Conservation (phyloP, 64 coral and sea anemone genomes). For the Pocillopora damicornis region DNA sequence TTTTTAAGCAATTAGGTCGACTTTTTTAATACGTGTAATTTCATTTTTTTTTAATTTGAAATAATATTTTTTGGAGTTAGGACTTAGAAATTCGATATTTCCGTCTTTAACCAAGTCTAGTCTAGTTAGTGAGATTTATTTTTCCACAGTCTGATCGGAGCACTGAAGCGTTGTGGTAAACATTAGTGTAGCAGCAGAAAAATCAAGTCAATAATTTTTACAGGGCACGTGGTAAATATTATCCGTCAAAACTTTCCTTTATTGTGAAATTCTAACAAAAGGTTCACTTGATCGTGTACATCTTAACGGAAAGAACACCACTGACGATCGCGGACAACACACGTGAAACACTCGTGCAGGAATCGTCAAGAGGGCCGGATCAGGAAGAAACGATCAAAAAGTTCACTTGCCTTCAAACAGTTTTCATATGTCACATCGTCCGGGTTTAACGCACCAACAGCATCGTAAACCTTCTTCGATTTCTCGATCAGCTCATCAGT, state of each 20-base stretch:
- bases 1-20: too few relatives aligned
- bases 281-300: background rate
- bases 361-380: background rate
- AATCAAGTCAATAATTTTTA: background rate
- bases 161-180: too few relatives aligned
- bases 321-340: background rate
- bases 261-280: background rate
- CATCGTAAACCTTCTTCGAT: conserved; percentile 71
- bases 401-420: conserved; percentile 69
- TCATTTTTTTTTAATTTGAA: too few relatives aligned
- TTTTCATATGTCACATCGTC: conserved; percentile 59
- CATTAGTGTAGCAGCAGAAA: background rate
- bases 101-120: too few relatives aligned
- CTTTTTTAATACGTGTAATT: too few relatives aligned
- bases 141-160: too few relatives aligned
- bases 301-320: background rate
- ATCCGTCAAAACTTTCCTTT: background rate
- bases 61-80: too few relatives aligned
- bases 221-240: background rate
- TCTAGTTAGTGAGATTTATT: too few relatives aligned
- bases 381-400: background rate
- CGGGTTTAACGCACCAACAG: conserved; percentile 68
- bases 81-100: too few relatives aligned
- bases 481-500: conserved; percentile 70
- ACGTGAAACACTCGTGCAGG: conserved; percentile 31